A percentile compares a stretch with the other conserved stretches of the same genome.
Evolutionary conservation across 2,113 vertebrate genomes (phyloP).

Genomic region (Epinephelus fuscoguttatus): DNA sequence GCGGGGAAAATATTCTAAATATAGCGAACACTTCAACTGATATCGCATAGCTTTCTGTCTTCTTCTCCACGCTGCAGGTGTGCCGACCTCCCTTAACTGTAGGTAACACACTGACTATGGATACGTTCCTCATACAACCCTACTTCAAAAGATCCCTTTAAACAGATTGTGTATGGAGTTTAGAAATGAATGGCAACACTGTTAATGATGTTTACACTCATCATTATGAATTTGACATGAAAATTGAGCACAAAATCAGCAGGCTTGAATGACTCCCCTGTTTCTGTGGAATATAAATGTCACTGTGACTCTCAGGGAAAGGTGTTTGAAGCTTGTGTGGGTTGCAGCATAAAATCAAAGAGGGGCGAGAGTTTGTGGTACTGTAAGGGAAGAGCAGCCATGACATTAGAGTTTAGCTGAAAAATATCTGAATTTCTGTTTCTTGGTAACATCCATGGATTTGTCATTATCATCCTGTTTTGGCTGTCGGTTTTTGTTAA

Average conservation of each 20-base stretch:
- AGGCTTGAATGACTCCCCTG: neutral
- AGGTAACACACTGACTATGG: too few species aligned
- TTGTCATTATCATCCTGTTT: conserved; percentile 42
- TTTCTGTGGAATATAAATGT: conserved; percentile 11
- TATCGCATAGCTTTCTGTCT: too few species aligned
- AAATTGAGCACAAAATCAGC: neutral
- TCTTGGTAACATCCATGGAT: conserved; percentile 1
- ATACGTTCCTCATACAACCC: too few species aligned
- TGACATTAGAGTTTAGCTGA: neutral
- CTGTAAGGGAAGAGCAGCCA: conserved; percentile 22
- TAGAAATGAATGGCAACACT: neutral
- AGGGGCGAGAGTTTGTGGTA: neutral
- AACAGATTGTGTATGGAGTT: neutral
- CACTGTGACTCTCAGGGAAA: conserved; percentile 58
- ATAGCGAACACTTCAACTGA: too few species aligned
- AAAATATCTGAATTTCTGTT: conserved; percentile 7
- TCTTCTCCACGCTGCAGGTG: too few species aligned
- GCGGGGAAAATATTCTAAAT: too few species aligned
- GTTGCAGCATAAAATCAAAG: conserved; percentile 3
- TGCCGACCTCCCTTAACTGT: too few species aligned
- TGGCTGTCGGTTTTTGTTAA: conserved; percentile 65
- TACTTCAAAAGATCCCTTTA: too few species aligned
- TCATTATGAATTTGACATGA: neutral
- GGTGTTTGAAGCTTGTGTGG: conserved; percentile 8
- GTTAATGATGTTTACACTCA: neutral